Percentiles rank a stretch among this genome's conserved stretches.
These are phyloP conservation scores for Heteromormyrus szaboi DNA, from an alignment of 2,797 vertebrate genomes.

Conservation along the genomic window DNA sequence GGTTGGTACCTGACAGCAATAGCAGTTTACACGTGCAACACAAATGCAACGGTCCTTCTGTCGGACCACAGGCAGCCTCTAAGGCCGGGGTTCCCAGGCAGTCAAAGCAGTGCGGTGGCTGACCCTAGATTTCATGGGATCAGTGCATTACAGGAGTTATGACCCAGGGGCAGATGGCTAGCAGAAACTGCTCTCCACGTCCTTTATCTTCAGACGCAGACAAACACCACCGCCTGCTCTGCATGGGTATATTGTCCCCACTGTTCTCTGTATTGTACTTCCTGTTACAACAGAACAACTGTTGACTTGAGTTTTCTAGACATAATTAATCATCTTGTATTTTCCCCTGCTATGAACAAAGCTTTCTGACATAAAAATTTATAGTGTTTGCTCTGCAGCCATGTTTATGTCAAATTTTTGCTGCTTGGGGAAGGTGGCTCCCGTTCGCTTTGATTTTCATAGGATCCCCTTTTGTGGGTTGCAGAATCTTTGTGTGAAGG, in stretches of 20 bases:
- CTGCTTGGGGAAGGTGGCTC: neutral
- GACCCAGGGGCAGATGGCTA: slow-evolving; percentile 1
- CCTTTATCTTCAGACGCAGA: neutral
- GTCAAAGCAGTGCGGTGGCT: neutral
- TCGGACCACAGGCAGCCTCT: neutral
- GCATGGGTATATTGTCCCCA: neutral
- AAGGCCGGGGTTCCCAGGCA: neutral
- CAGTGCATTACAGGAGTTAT: neutral
- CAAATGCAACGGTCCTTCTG: neutral
- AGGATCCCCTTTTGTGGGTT: neutral
- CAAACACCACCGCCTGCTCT: neutral
- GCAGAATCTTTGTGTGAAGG: neutral
- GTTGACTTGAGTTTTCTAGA: neutral
- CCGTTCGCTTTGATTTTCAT: neutral
- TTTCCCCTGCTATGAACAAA: neutral
- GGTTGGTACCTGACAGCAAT: neutral
- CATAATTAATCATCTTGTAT: neutral
- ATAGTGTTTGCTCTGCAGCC: neutral
- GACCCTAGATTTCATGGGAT: neutral
- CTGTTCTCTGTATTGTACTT: neutral
- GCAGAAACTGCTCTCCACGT: neutral
- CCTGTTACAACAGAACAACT: neutral
- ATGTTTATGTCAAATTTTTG: neutral
- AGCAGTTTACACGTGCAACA: neutral
- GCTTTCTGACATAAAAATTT: neutral